Percentiles rank a stretch among this genome's conserved stretches.
Conservation (phyloP, 2,113 vertebrate species). For the Plecotus auritus region DNA sequence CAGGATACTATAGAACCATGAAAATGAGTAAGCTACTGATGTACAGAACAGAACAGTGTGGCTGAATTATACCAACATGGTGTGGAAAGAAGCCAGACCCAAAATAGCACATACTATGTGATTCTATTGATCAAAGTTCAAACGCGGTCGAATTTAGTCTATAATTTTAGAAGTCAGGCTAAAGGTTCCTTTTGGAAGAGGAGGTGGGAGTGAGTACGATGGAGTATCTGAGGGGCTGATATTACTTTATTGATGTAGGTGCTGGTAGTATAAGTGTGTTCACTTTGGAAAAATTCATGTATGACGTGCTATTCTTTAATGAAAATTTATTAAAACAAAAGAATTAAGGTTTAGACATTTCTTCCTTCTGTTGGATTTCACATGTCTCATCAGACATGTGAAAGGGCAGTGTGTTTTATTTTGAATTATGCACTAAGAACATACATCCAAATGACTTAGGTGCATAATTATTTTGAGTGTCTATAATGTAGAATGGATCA, state of each 20-base stretch:
- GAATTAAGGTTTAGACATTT: neutral
- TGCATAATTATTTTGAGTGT: neutral
- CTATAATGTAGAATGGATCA: neutral
- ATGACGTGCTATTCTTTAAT: neutral
- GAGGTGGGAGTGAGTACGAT: neutral
- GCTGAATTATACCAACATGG: neutral
- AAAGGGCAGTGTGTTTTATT: neutral
- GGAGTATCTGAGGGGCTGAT: neutral
- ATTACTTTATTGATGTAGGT: neutral
- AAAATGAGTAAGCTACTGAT: neutral
- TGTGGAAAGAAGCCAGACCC: neutral
- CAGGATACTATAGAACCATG: neutral
- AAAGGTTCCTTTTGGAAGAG: neutral
- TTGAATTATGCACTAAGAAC: neutral
- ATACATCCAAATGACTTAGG: neutral
- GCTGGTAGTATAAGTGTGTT: neutral
- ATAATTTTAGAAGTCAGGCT: neutral
- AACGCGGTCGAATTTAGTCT: neutral
- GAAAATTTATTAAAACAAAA: neutral
- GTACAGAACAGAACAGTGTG: neutral
- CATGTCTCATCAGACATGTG: neutral
- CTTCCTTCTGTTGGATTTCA: neutral
- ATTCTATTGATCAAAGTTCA: neutral
- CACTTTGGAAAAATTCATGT: constrained; percentile 10
- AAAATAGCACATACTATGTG: neutral